These are phyloP conservation scores for Ischnura elegans DNA, from an alignment of 2,888 invertebrate genomes.

Conservation along the genomic window DNA sequence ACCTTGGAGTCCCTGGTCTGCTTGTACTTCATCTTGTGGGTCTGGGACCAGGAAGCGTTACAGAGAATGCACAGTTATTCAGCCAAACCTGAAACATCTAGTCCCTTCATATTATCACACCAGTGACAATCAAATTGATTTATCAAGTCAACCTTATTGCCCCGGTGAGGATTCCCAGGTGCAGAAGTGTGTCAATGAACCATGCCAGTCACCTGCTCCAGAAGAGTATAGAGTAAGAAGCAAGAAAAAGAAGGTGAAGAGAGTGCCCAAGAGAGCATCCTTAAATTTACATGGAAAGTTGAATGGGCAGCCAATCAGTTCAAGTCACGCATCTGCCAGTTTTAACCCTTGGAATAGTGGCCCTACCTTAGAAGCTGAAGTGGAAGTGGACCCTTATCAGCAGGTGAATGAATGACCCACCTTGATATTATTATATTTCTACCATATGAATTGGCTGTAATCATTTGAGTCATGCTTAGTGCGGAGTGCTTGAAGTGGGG, in stretches of 20 bases:
- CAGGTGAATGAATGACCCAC: background rate
- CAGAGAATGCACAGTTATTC: slow-evolving; percentile 75
- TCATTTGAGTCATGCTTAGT: too few species aligned
- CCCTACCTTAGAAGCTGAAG: slow-evolving; percentile 38
- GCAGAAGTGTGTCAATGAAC: slow-evolving; percentile 25
- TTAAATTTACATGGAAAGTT: slow-evolving; percentile 72
- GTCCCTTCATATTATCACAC: slow-evolving; percentile 27
- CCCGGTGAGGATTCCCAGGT: slow-evolving; percentile 72
- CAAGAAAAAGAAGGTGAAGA: slow-evolving; percentile 25
- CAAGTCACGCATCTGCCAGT: slow-evolving; percentile 64
- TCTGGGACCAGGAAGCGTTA: slow-evolving; percentile 76
- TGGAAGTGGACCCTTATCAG: slow-evolving; percentile 56
- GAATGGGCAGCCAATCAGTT: slow-evolving; percentile 72
- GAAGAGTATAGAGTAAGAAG: slow-evolving; percentile 29
- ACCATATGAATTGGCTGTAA: too few species aligned
- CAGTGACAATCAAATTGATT: slow-evolving; percentile 75
- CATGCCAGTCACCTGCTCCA: background rate
- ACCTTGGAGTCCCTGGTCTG: slow-evolving; percentile 77
- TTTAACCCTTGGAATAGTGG: slow-evolving; percentile 53
- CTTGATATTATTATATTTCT: too few species aligned
- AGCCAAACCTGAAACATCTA: background rate
- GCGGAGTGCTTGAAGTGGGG: too few species aligned
- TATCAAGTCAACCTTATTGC: slow-evolving; percentile 77
- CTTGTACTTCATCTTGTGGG: slow-evolving; percentile 78
- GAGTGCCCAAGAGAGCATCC: slow-evolving; percentile 70